Percentiles rank a stretch among this genome's conserved stretches.
phyloP scores from a whole-genome alignment of 2,113 vertebrate species.

The Aspiorhynchus laticeps region DNA sequence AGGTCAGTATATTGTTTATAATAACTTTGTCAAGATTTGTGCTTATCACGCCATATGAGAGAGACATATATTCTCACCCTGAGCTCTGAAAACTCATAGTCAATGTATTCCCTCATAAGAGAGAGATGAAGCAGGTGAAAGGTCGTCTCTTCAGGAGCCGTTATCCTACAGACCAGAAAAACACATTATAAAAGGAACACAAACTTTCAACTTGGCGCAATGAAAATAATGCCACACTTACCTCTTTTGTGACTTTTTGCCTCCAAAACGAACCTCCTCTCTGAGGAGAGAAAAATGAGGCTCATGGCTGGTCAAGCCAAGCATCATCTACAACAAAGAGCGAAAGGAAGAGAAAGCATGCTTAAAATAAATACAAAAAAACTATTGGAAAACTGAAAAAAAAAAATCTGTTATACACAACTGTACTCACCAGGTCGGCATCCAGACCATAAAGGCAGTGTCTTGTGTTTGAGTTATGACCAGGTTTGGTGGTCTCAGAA shows the following conservation, averaged over 20 bases:
- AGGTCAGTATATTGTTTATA: not conserved
- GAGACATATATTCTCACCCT: slow-evolving; percentile 79
- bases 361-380: not conserved
- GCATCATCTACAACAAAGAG: slow-evolving; percentile 84
- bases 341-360: not conserved
- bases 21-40: not conserved
- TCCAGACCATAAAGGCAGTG: slow-evolving; percentile 98
- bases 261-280: slow-evolving; percentile 98
- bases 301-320: slow-evolving; percentile 97
- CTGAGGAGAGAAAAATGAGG: slow-evolving; percentile 95
- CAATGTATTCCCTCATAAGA: slow-evolving; percentile 98
- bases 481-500: slow-evolving; percentile 85
- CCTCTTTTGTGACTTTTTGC: slow-evolving; percentile 96
- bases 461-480: slow-evolving; percentile 92
- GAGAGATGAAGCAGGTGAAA: slow-evolving; percentile 98
- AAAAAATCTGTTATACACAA: not conserved
- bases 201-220: not conserved
- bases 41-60: not conserved
- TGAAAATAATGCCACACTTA: slow-evolving; percentile 61
- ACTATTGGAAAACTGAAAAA: no score
- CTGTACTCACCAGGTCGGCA: slow-evolving; percentile 89
- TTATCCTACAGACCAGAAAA: slow-evolving; percentile 78
- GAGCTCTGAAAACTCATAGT: slow-evolving; percentile 94
- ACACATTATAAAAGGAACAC: not conserved
- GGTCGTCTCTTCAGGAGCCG: slow-evolving; percentile 96